These are phyloP conservation scores for Sepiola atlantica DNA, from an alignment of 2,888 invertebrate genomes.

Conservation along the genomic window DNA sequence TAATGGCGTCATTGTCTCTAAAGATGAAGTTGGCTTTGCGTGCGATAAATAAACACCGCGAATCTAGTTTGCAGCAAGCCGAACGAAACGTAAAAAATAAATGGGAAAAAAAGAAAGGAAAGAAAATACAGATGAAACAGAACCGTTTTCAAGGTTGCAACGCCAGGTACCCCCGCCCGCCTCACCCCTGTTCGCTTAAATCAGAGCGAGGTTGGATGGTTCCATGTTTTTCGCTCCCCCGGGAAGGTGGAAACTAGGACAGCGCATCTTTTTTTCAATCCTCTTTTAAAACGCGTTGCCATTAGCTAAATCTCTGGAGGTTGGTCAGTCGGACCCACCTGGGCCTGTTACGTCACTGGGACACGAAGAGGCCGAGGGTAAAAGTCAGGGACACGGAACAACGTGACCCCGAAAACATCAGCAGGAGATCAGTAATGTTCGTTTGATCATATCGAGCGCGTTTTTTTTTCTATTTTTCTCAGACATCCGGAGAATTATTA, in stretches of 20 bases:
- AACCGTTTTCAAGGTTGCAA: not conserved
- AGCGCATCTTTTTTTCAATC: not conserved
- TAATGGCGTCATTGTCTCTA: not conserved
- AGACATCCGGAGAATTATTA: not conserved
- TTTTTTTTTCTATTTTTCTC: too few relatives aligned
- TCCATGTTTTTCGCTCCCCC: not conserved
- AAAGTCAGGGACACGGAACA: not conserved
- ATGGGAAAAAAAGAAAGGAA: not conserved
- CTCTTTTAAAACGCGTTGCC: not conserved
- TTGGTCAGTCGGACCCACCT: not conserved
- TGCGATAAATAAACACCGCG: not conserved
- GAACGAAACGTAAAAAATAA: not conserved
- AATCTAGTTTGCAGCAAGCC: not conserved
- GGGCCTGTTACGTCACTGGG: not conserved
- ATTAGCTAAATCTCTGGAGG: not conserved
- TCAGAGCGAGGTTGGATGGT: not conserved
- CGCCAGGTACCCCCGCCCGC: not conserved
- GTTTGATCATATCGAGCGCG: not conserved
- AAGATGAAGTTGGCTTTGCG: not conserved
- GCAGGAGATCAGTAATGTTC: not conserved
- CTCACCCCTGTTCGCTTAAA: not conserved
- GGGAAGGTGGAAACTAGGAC: not conserved
- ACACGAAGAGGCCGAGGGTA: not conserved
- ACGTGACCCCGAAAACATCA: not conserved
- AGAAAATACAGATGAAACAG: not conserved